A percentile compares a stretch with the other conserved stretches of the same genome.
Evolutionary conservation across 2,888 invertebrate genomes (phyloP).

Genomic region (Andrena minutula): DNA sequence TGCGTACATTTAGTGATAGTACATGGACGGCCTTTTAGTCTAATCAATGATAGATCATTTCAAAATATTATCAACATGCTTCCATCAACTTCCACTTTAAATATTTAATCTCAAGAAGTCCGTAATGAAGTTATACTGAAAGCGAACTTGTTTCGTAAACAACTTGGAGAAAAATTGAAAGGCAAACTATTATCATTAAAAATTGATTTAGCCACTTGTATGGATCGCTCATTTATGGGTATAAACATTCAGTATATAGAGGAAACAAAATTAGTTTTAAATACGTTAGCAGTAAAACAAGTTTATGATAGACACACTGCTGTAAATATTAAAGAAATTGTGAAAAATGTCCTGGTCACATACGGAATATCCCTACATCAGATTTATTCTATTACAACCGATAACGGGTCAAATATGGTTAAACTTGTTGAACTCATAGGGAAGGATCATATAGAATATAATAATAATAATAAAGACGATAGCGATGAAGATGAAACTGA

Average conservation of each 20-base stretch:
- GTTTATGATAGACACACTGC: not conserved
- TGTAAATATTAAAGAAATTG: not conserved
- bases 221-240: constrained; percentile 5
- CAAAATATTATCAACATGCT: not conserved
- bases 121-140: not conserved
- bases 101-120: not conserved
- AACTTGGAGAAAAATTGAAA: not conserved
- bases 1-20: not conserved
- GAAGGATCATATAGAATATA: not conserved
- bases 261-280: not conserved
- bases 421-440: not conserved
- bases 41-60: not conserved
- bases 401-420: not conserved
- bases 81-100: not conserved
- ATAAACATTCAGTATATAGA: not conserved
- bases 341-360: not conserved
- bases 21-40: not conserved
- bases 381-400: constrained; percentile 1
- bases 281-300: too few relatives aligned
- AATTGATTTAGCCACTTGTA: not conserved
- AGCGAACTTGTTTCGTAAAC: not conserved
- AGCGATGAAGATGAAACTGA: too few relatives aligned
- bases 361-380: not conserved
- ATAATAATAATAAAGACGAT: too few relatives aligned
- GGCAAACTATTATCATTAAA: not conserved